Percentiles rank a stretch among this genome's conserved stretches.
These are phyloP conservation scores for Silurus meridionalis DNA, from an alignment of 2,113 vertebrate genomes.

Conservation along the genomic window DNA sequence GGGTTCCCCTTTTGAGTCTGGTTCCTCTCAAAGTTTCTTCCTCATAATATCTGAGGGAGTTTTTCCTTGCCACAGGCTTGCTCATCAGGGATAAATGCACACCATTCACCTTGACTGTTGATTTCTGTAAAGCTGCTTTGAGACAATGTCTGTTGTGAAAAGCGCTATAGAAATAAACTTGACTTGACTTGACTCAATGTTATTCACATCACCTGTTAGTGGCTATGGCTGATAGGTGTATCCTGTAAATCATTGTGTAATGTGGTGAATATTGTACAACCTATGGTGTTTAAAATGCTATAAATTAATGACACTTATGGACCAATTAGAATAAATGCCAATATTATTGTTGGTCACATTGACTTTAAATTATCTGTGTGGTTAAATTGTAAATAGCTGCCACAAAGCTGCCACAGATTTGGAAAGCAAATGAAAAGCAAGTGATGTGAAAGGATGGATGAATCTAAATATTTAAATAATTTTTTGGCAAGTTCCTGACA, in stretches of 20 bases:
- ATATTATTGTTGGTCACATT: background rate
- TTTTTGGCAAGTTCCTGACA: background rate
- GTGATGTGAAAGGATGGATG: background rate
- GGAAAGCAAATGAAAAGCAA: background rate
- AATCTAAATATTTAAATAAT: background rate
- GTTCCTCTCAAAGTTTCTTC: too few species aligned
- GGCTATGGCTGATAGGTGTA: too few species aligned
- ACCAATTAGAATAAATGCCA: background rate
- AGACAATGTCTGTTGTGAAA: too few species aligned
- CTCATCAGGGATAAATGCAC: too few species aligned
- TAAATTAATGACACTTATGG: background rate
- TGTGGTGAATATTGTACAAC: background rate
- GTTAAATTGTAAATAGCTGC: background rate
- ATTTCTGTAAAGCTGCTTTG: background rate
- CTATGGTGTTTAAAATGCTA: background rate
- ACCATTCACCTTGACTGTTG: background rate
- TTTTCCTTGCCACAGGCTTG: too few species aligned
- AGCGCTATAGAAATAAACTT: too few species aligned
- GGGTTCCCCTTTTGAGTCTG: too few species aligned
- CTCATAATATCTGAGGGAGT: too few species aligned
- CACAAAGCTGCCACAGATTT: background rate
- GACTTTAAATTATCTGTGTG: background rate
- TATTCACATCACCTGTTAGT: too few species aligned
- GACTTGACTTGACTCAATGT: too few species aligned
- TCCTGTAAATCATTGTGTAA: background rate